Base-by-base conservation (phyloP, 2,888 invertebrate species). In the Leptura quadrifasciata region DNA sequence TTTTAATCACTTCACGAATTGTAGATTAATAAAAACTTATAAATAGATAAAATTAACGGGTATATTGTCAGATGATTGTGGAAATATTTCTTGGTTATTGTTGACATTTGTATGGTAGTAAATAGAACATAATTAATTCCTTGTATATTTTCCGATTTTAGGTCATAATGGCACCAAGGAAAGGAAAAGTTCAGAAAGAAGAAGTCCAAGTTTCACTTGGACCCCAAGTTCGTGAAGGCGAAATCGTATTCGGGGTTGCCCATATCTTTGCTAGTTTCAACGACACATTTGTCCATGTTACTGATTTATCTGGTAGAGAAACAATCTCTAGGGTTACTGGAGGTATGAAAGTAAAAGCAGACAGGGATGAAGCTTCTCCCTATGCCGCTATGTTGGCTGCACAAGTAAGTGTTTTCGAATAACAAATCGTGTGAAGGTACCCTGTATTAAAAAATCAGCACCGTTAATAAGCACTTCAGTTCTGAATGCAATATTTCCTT, bases 311-410 rank as follows among this genome's bases (percentile, higher is more conserved):
- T 76, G 99, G 99, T 84, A 95, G 96, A 87, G 97, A 97, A 94
- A 97, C 96, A 17, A 96, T 97, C 86, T 95, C 96, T 82, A 93
- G 99, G 88, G 97, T 99, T 72, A 99, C 99, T 84, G 97, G 97
- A 86, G 97, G 97, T 78, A 99, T 99, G 99, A 99, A 99, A 92
- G 99, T 99, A 63, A 99, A 99, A 91, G 99, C 99, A 85, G 99
- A 99, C 92, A 95, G 99, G 92, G 99, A 99, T 91, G 99, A 99
- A 91, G 98, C 99, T 81, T 99, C 99, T 63, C 99, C 99, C 64
- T 99, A 99, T 89, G 99, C 99, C 87, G 99, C 99, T 94, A 99
- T 99, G 99, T 97, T 99, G 91, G 99, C 99, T 85, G 99, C 99
- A 82, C 99, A 99, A 93, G 96, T 96, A 90, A 87, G 84, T 86